phyloP scores from a whole-genome alignment of 2,797 vertebrate genomes.

The Microctenopoma stevenorrisi region DNA sequence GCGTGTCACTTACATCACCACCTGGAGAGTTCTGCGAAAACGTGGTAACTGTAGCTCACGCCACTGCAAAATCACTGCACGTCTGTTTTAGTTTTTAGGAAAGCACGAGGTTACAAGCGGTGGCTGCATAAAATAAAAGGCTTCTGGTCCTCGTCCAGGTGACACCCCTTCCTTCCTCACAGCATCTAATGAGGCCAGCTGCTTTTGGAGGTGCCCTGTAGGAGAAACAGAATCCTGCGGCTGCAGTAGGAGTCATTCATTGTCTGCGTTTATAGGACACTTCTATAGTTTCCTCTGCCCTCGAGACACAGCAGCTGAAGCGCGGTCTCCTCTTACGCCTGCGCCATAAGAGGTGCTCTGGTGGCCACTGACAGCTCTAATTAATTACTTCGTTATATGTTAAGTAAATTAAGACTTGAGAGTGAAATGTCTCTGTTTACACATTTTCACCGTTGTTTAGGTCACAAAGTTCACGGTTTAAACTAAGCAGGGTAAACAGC shows the following conservation, averaged over 20 bases:
- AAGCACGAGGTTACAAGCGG: not conserved
- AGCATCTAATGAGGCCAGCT: conserved; percentile 49
- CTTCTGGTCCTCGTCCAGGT: conserved; percentile 11
- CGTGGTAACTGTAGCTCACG: conserved; percentile 4
- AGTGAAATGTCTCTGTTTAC: conserved; percentile 33
- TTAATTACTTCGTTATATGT: conserved; percentile 51
- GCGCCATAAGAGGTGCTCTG: conserved; percentile 8
- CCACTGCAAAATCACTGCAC: not conserved
- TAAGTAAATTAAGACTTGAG: conserved; percentile 14
- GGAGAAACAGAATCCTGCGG: conserved; percentile 53
- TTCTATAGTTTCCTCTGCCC: conserved; percentile 67
- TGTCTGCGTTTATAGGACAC: conserved; percentile 59
- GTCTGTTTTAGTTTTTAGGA: not conserved
- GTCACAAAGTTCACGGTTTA: not conserved
- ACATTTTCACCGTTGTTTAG: conserved; percentile 36
- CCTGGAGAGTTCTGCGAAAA: too few relatives aligned
- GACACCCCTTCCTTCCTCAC: conserved; percentile 6
- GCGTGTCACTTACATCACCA: not conserved
- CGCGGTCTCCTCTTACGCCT: conserved; percentile 50
- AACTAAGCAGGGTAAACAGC: not conserved
- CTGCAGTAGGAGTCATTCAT: conserved; percentile 17
- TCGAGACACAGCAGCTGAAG: conserved; percentile 30
- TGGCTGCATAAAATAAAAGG: not conserved
- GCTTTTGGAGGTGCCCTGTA: conserved; percentile 36
- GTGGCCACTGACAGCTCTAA: conserved; percentile 33